Evolutionary conservation across 2,888 invertebrate species (phyloP).

Genomic region (Microctonus hyperodae): DNA sequence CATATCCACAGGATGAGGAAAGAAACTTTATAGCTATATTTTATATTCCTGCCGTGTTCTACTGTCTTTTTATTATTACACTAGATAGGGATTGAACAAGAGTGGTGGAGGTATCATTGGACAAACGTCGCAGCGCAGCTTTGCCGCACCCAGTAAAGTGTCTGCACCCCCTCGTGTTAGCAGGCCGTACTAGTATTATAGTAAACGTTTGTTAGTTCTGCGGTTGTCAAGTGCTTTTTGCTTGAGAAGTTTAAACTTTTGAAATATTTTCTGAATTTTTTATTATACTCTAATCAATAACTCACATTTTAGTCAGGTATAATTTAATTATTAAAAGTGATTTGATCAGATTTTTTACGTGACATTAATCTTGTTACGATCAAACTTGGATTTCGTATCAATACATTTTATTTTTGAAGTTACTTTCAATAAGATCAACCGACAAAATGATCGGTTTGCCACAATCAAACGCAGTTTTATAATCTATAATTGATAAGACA

Average conservation of each 20-base stretch:
- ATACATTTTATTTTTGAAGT: not conserved
- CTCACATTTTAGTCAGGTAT: no score
- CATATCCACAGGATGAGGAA: constrained; percentile 18
- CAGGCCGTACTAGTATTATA: no score
- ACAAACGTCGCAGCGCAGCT: constrained; percentile 52
- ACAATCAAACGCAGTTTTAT: not conserved
- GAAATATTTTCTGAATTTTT: no score
- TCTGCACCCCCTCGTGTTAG: constrained; percentile 41
- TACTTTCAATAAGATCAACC: not conserved
- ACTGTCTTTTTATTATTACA: no score
- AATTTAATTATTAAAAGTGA: no score
- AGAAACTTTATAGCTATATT: no score
- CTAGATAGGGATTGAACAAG: no score
- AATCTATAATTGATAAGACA: no score
- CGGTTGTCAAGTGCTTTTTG: constrained; percentile 50
- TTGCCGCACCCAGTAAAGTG: constrained; percentile 58
- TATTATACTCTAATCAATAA: no score
- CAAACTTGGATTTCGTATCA: not conserved
- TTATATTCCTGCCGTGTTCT: no score
- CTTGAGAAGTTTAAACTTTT: constrained; percentile 31
- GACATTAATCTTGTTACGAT: not conserved
- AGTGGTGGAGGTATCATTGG: constrained; percentile 11
- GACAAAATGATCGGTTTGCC: not conserved
- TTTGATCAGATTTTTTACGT: not conserved
- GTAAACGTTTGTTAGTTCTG: constrained; percentile 26